phyloP scores from a whole-genome alignment of 2,797 vertebrate genomes.

The Gymnocypris eckloni region DNA sequence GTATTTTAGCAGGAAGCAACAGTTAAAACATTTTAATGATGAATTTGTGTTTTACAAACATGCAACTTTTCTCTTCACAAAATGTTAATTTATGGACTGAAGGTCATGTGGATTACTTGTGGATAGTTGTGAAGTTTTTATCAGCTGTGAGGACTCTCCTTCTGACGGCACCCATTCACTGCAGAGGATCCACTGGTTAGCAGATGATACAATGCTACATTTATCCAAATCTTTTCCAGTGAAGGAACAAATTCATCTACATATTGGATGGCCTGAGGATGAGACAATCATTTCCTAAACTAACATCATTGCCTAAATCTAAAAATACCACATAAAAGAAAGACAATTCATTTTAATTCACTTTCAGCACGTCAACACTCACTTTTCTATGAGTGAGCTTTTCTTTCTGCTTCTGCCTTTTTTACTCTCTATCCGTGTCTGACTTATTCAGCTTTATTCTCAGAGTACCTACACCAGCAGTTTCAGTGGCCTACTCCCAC shows the following conservation, averaged over 20 bases:
- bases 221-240: not conserved
- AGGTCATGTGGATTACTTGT: no score
- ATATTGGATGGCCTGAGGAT: not conserved
- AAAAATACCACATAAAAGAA: not conserved
- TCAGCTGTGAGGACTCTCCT: no score
- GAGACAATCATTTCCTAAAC: not conserved
- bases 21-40: no score
- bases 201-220: no score
- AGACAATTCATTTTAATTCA: not conserved
- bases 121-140: no score
- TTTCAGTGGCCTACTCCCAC: conserved; percentile 30
- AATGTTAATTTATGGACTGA: no score
- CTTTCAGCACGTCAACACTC: not conserved
- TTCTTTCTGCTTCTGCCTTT: not conserved
- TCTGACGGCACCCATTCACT: no score
- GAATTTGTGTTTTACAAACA: no score
- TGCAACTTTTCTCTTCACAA: no score
- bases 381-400: conserved; percentile 17
- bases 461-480: conserved; percentile 37
- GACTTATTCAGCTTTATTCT: conserved; percentile 38
- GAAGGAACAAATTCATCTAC: not conserved
- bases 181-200: no score
- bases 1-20: no score
- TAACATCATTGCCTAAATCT: not conserved
- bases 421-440: not conserved